These are phyloP conservation scores for Talpa occidentalis DNA, from an alignment of 2,113 vertebrate species.

Conservation along the genomic window DNA sequence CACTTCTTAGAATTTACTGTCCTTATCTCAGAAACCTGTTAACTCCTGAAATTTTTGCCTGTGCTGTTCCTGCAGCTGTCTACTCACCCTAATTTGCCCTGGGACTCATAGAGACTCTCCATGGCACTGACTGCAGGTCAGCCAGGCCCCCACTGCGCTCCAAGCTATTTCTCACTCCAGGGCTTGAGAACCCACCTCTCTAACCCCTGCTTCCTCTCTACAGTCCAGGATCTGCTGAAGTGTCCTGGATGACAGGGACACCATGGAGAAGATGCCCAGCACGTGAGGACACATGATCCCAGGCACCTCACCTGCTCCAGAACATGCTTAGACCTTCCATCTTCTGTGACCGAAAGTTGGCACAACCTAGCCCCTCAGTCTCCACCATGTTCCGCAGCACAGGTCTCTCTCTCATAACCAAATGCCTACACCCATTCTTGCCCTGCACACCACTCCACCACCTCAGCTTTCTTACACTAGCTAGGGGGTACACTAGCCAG, in stretches of 20 bases:
- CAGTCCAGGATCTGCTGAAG: background rate
- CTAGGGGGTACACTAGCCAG: too few relatives aligned
- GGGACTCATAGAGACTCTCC: too few relatives aligned
- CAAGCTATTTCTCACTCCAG: background rate
- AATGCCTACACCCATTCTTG: background rate
- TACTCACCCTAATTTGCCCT: too few relatives aligned
- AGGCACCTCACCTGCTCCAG: background rate
- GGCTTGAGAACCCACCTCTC: background rate
- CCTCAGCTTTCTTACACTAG: background rate
- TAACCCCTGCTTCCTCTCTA: background rate
- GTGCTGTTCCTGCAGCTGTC: too few relatives aligned
- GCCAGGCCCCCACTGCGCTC: background rate
- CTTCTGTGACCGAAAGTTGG: background rate
- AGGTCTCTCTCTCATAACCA: too few relatives aligned
- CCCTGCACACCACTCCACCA: fast-evolving
- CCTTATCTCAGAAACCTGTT: too few relatives aligned
- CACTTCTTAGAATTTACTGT: too few relatives aligned
- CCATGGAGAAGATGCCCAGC: background rate
- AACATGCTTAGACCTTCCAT: background rate
- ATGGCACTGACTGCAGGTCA: background rate
- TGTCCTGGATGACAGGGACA: background rate
- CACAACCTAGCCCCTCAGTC: background rate
- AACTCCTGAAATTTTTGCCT: too few relatives aligned
- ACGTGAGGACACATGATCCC: background rate
- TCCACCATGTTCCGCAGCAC: background rate